phyloP scores from a whole-genome alignment of 2,113 vertebrate genomes.

The Indicator indicator region DNA sequence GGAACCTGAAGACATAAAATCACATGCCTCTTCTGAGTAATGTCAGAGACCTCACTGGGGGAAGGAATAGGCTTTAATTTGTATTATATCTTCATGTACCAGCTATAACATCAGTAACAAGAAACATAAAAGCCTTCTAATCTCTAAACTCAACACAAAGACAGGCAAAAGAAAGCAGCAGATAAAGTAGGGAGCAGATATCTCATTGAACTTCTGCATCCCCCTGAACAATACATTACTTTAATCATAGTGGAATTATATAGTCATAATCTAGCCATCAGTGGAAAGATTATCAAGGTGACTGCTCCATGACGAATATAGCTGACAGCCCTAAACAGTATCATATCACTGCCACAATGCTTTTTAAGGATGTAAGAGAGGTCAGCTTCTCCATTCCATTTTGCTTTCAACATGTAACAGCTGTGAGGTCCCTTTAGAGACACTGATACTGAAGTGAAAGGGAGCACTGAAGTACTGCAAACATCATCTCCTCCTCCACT shows the following conservation, averaged over 20 bases:
- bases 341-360: accelerated
- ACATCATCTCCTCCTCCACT: accelerated
- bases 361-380: neutral
- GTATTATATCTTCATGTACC: neutral
- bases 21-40: neutral
- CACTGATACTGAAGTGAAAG: neutral
- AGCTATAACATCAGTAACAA: neutral
- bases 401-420: neutral
- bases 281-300: neutral
- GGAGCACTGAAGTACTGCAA: neutral
- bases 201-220: neutral
- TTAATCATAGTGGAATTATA: neutral
- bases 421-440: neutral
- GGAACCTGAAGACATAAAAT: neutral
- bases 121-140: neutral
- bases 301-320: neutral
- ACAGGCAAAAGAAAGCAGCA: neutral
- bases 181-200: neutral
- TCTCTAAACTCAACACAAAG: neutral
- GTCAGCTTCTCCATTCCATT: neutral
- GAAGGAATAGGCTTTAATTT: neutral
- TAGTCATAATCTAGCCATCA: neutral
- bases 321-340: neutral
- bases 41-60: neutral
- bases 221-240: neutral